These are phyloP conservation scores for Diploscapter pachys DNA, from an alignment of 1,140 invertebrate genomes.

Conservation along the genomic window DNA sequence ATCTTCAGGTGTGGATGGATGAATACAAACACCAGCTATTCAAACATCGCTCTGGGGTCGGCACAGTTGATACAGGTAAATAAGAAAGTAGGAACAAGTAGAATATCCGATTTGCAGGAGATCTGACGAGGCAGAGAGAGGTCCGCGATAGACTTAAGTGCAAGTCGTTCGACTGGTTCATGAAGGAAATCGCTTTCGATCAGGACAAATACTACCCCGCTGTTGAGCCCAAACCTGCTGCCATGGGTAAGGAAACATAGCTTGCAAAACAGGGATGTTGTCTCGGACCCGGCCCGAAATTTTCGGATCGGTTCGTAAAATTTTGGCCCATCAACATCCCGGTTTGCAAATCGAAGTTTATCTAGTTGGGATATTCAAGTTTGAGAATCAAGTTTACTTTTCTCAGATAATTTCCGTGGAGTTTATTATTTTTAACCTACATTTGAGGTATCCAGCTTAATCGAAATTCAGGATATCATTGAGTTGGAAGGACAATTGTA, in stretches of 20 bases:
- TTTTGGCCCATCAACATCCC: too few species aligned
- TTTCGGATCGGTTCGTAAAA: too few species aligned
- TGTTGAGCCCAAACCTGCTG: slow-evolving; percentile 81
- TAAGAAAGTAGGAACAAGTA: slow-evolving; percentile 9
- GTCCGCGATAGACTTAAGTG: slow-evolving; percentile 76
- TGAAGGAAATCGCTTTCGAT: slow-evolving; percentile 88
- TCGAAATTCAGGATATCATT: too few species aligned
- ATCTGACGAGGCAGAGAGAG: slow-evolving; percentile 75
- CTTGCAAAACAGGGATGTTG: slow-evolving; percentile 18
- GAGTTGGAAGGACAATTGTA: slow-evolving; percentile 11
- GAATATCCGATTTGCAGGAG: slow-evolving; percentile 64
- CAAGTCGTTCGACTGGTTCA: slow-evolving; percentile 92
- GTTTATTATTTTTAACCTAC: too few species aligned
- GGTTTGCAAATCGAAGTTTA: not conserved
- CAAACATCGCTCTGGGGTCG: slow-evolving; percentile 61
- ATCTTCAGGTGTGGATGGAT: slow-evolving; percentile 67
- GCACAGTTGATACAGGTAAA: slow-evolving; percentile 42
- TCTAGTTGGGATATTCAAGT: too few species aligned
- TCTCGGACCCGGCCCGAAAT: not conserved
- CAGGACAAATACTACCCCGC: slow-evolving; percentile 78
- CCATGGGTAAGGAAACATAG: slow-evolving; percentile 63
- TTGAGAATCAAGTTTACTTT: not conserved
- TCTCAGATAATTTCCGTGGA: too few species aligned
- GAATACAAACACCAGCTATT: slow-evolving; percentile 88
- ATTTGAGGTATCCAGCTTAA: too few species aligned